Conservation (phyloP, 2,888 invertebrate genomes). For the Neoascia interrupta region DNA sequence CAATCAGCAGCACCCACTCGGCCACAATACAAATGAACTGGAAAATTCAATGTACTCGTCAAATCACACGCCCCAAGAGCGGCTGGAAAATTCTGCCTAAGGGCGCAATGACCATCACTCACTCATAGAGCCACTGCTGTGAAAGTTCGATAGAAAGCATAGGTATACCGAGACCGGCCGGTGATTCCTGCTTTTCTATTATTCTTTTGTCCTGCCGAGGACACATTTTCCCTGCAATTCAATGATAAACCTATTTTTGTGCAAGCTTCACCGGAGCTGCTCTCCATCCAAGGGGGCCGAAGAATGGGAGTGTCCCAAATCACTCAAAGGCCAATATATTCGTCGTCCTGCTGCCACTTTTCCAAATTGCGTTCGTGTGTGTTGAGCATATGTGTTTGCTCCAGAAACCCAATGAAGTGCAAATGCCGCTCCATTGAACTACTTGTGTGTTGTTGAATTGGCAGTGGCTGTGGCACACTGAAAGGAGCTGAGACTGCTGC, state of each 20-base stretch:
- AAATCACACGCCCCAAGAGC: slow-evolving; percentile 42
- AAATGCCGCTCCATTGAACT: slow-evolving; percentile 67
- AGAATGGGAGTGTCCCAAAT: slow-evolving; percentile 49
- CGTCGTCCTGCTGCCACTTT: slow-evolving; percentile 51
- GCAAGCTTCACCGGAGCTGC: background rate
- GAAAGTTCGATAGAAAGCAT: slow-evolving; percentile 18
- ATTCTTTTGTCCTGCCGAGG: slow-evolving; percentile 43
- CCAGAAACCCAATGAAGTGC: slow-evolving; percentile 63
- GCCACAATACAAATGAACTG: slow-evolving; percentile 51
- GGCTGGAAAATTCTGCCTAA: slow-evolving; percentile 38
- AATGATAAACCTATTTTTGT: slow-evolving; percentile 58
- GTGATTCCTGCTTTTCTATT: slow-evolving; percentile 36
- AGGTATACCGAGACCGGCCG: background rate
- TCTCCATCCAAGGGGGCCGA: background rate
- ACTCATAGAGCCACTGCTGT: background rate
- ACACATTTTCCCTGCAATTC: slow-evolving; percentile 59
- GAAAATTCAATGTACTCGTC: slow-evolving; percentile 60
- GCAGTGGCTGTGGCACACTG: background rate
- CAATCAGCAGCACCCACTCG: slow-evolving; percentile 42
- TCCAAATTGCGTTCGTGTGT: slow-evolving; percentile 35
- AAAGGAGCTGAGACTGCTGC: slow-evolving; percentile 7
- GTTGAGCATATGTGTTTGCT: slow-evolving; percentile 27
- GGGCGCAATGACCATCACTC: slow-evolving; percentile 25
- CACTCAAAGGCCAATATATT: slow-evolving; percentile 59
- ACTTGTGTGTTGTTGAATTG: slow-evolving; percentile 45